Percentiles rank a stretch among this genome's conserved stretches.
phyloP scores from a whole-genome alignment of 2,113 vertebrate genomes.

The Acinonyx jubatus region DNA sequence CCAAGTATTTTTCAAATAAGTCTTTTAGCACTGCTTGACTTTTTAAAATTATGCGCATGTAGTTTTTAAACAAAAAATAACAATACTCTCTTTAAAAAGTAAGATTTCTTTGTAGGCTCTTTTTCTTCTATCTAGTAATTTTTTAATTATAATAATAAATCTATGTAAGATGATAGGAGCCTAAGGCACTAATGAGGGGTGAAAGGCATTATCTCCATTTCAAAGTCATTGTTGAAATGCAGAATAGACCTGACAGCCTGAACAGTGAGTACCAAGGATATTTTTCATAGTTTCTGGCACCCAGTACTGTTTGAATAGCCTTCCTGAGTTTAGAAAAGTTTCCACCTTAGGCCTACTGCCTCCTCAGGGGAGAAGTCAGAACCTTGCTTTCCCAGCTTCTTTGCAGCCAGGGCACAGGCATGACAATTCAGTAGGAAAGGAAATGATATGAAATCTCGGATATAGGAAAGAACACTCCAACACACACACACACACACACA shows the following conservation, averaged over 20 bases:
- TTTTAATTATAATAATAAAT: constrained; percentile 56
- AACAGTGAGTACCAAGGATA: not conserved
- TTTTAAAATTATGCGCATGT: not conserved
- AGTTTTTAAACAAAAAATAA: constrained; percentile 20
- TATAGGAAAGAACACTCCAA: not conserved
- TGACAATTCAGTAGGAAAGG: not conserved
- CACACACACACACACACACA: not conserved
- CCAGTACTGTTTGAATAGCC: not conserved
- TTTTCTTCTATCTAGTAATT: constrained; percentile 19
- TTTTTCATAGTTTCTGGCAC: constrained; percentile 26
- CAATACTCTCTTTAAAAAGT: not conserved
- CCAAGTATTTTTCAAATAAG: not conserved
- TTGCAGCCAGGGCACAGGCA: not conserved
- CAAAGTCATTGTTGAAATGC: not conserved
- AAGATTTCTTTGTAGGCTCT: not conserved
- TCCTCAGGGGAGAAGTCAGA: not conserved
- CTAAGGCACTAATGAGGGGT: constrained; percentile 1
- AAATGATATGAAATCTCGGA: not conserved
- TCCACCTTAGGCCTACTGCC: not conserved
- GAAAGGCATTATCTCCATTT: not conserved
- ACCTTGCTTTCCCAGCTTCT: not conserved
- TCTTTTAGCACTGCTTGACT: not conserved
- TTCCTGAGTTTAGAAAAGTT: not conserved
- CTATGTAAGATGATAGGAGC: not conserved
- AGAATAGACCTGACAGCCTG: not conserved